Percentiles rank a stretch among this genome's conserved stretches.
These are phyloP conservation scores for Urocitellus parryii DNA, from an alignment of 2,113 vertebrate genomes.

Conservation along the genomic window DNA sequence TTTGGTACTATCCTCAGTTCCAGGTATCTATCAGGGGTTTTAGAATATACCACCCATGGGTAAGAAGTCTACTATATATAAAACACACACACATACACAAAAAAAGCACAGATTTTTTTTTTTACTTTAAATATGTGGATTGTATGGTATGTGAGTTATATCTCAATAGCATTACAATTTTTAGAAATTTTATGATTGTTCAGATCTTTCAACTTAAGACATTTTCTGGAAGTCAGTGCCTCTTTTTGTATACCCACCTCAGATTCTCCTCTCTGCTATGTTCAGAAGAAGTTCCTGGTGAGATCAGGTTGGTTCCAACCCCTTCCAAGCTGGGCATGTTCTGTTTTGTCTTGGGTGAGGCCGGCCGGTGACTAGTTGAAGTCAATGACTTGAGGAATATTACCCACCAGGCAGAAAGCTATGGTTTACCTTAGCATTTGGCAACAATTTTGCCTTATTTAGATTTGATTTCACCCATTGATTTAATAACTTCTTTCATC, in stretches of 20 bases:
- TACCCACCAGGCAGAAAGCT: neutral
- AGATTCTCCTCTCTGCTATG: neutral
- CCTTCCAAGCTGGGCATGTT: neutral
- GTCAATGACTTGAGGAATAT: neutral
- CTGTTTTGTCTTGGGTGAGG: neutral
- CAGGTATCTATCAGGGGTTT: neutral
- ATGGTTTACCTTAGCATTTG: neutral
- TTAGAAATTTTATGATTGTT: neutral
- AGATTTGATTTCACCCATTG: neutral
- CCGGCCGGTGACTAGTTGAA: neutral
- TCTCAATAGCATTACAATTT: neutral
- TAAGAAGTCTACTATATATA: neutral
- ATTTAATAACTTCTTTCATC: constrained; percentile 7
- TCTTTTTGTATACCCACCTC: neutral
- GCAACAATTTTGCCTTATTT: neutral
- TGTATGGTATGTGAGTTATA: neutral
- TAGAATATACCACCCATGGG: neutral
- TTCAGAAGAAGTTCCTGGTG: neutral
- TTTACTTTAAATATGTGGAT: neutral
- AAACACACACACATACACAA: neutral
- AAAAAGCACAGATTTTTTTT: neutral
- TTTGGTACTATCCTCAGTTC: neutral
- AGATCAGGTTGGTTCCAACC: neutral
- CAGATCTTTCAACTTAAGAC: neutral
- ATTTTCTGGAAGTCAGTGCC: neutral